Conservation (phyloP, 2,888 invertebrate species). For the Phengaris arion region DNA sequence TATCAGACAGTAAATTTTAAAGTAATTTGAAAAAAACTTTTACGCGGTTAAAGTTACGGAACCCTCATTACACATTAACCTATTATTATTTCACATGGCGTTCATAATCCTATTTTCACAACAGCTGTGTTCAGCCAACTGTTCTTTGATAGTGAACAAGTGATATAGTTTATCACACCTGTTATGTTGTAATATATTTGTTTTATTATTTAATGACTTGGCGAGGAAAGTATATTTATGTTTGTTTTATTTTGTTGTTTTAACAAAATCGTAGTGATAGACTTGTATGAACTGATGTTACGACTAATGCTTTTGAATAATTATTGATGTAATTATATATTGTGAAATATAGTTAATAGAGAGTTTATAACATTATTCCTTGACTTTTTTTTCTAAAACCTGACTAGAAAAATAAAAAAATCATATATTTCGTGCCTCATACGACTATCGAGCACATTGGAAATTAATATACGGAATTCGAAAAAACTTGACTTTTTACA, state of each 20-base stretch:
- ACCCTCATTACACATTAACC: too few species aligned
- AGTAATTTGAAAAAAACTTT: too few species aligned
- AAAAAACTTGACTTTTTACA: too few species aligned
- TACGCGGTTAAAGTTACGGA: too few species aligned
- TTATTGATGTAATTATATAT: conserved; percentile 2
- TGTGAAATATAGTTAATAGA: conserved; percentile 10
- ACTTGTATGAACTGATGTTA: conserved; percentile 12
- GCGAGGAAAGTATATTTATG: not conserved
- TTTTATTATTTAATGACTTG: conserved; percentile 6
- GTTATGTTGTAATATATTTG: conserved; percentile 14
- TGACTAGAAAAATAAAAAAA: too few species aligned
- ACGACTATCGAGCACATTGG: too few species aligned
- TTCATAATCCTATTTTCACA: not conserved
- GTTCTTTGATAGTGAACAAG: not conserved
- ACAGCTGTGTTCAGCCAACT: not conserved
- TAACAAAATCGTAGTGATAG: conserved; percentile 6
- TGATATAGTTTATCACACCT: not conserved
- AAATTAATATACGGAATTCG: too few species aligned
- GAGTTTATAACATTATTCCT: not conserved
- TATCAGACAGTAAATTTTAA: too few species aligned
- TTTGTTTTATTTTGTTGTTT: conserved; percentile 5
- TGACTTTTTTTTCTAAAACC: not conserved
- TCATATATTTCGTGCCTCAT: too few species aligned
- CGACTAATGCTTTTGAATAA: conserved; percentile 7
- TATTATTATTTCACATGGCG: not conserved